Conservation (phyloP, 2,797 vertebrate genomes). For the Xerus rutilus region DNA sequence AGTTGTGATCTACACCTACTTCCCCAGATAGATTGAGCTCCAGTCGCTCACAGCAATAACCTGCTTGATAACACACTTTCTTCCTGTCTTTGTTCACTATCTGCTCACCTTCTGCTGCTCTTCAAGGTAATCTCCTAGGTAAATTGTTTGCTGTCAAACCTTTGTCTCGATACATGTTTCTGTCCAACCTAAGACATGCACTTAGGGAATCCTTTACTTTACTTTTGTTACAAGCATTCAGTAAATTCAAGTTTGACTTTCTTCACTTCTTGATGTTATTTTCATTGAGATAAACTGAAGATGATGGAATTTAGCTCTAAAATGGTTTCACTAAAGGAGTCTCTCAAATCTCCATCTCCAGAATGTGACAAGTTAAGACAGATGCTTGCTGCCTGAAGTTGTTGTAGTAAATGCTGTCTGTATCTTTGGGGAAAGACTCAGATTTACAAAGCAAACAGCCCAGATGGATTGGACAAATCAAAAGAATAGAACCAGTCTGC, state of each 20-base stretch:
- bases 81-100: background rate
- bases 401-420: background rate
- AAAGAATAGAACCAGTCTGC: background rate
- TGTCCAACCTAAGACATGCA: background rate
- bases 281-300: constrained; percentile 15
- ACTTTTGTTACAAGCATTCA: background rate
- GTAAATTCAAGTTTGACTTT: background rate
- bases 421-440: background rate
- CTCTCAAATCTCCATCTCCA: background rate
- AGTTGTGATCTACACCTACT: background rate
- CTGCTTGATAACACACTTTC: background rate
- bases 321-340: background rate
- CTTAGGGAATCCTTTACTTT: background rate
- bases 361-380: background rate
- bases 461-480: background rate
- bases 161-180: background rate
- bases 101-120: background rate
- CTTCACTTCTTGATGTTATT: constrained; percentile 31
- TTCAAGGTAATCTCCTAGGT: background rate
- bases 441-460: background rate
- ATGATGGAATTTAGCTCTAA: background rate
- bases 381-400: background rate
- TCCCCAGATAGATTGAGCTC: background rate
- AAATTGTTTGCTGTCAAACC: background rate
- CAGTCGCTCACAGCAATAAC: background rate